A percentile compares a stretch with the other conserved stretches of the same genome.
Evolutionary conservation across 2,888 invertebrate species (phyloP).

Genomic region (Archaeoteleia sp.): DNA sequence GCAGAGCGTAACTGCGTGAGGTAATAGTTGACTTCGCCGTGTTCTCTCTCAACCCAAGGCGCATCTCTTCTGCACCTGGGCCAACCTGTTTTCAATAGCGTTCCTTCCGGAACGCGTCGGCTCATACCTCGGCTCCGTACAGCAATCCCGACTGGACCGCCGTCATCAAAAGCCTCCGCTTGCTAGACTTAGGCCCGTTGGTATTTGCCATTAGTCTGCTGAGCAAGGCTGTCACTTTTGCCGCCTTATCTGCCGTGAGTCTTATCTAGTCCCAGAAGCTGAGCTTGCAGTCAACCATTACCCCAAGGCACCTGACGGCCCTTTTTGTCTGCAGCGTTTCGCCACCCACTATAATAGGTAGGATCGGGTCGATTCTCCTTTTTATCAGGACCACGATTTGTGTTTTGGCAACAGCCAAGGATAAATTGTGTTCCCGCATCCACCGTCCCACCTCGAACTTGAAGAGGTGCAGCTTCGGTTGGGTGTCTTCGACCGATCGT

Average conservation of each 20-base stretch:
- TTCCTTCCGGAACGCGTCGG: slow-evolving; percentile 28
- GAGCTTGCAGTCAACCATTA: slow-evolving; percentile 41
- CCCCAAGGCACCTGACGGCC: slow-evolving; percentile 53
- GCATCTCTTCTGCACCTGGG: slow-evolving; percentile 19
- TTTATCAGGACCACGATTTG: too few relatives aligned
- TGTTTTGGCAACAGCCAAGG: too few relatives aligned
- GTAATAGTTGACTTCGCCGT: too few relatives aligned
- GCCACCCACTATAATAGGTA: too few relatives aligned
- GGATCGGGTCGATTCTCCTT: too few relatives aligned
- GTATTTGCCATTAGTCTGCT: slow-evolving; percentile 15
- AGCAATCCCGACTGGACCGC: slow-evolving; percentile 46
- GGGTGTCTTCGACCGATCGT: background rate
- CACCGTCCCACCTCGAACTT: slow-evolving; percentile 11
- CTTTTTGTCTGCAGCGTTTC: too few relatives aligned
- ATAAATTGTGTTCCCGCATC: slow-evolving; percentile 31
- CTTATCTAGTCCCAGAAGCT: slow-evolving; percentile 48
- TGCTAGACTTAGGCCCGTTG: slow-evolving; percentile 25
- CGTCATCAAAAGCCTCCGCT: slow-evolving; percentile 31
- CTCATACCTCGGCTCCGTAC: slow-evolving; percentile 48
- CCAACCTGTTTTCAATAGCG: slow-evolving; percentile 43
- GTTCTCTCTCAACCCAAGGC: too few relatives aligned
- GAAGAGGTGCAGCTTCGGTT: slow-evolving; percentile 9
- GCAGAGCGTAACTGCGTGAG: too few relatives aligned
- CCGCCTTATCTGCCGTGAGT: slow-evolving; percentile 37
- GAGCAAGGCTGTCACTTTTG: slow-evolving; percentile 27